These are phyloP conservation scores for Ageneiosus marmoratus DNA, from an alignment of 2,113 vertebrate species.

Conservation along the genomic window DNA sequence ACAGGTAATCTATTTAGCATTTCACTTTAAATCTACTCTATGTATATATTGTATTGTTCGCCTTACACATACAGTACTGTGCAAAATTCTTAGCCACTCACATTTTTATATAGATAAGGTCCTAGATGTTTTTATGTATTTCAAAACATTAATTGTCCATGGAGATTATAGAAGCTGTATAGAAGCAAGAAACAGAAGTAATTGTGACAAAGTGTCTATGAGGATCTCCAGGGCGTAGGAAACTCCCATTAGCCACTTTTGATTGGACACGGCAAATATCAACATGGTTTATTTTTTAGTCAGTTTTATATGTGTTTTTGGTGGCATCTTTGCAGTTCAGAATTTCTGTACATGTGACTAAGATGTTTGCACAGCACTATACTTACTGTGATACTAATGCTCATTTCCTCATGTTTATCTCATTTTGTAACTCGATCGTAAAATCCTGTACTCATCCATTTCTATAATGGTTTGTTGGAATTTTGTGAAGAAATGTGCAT, in stretches of 20 bases:
- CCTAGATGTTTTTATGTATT: not conserved
- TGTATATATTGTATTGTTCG: constrained; percentile 30
- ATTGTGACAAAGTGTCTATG: not conserved
- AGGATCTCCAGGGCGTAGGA: not conserved
- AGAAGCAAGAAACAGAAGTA: not conserved
- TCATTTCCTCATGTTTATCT: constrained; percentile 51
- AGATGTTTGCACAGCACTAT: constrained; percentile 26
- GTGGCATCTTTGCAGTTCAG: not conserved
- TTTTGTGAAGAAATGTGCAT: not conserved
- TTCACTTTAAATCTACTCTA: constrained; percentile 24
- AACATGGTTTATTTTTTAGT: not conserved
- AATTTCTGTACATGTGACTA: not conserved
- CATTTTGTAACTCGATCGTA: constrained; percentile 40
- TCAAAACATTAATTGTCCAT: not conserved
- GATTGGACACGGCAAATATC: not conserved
- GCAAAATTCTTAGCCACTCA: not conserved
- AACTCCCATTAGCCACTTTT: not conserved
- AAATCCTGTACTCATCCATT: constrained; percentile 41
- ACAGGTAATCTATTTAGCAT: constrained; percentile 14
- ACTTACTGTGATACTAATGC: constrained; percentile 29
- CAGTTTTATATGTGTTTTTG: not conserved
- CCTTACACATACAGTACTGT: constrained; percentile 15
- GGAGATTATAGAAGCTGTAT: not conserved
- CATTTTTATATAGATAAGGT: not conserved
- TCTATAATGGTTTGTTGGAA: constrained; percentile 29